Evolutionary conservation across 2,113 vertebrate species (phyloP).

Genomic region (Gambusia affinis): DNA sequence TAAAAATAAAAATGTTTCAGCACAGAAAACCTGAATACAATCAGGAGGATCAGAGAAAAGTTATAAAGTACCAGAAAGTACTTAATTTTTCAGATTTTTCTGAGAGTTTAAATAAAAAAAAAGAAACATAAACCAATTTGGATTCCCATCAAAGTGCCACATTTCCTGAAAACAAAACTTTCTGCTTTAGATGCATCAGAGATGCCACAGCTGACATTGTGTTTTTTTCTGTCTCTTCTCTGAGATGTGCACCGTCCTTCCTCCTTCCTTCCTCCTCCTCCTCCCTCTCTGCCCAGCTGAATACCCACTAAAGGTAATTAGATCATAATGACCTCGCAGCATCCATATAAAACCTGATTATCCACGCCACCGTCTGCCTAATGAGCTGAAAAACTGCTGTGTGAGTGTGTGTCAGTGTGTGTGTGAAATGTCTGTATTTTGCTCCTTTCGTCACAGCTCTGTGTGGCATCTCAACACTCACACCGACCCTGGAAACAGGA

Average conservation of each 20-base stretch:
- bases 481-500: conserved; percentile 43
- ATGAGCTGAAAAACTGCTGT: conserved; percentile 94
- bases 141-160: background rate
- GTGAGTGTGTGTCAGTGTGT: conserved; percentile 46
- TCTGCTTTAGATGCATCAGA: background rate
- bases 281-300: conserved; percentile 85
- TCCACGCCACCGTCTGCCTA: conserved; percentile 97
- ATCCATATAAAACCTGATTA: conserved; percentile 98
- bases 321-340: conserved; percentile 96
- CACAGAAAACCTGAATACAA: too few species aligned
- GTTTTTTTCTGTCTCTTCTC: conserved; percentile 2
- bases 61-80: background rate
- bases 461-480: conserved; percentile 89
- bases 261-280: conserved; percentile 31
- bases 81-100: background rate
- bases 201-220: background rate
- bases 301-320: conserved; percentile 96
- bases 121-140: background rate
- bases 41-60: background rate
- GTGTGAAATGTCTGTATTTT: conserved; percentile 94
- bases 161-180: background rate
- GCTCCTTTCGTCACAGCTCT: conserved; percentile 97
- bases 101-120: background rate
- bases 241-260: conserved; percentile 22
- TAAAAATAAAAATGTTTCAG: background rate